Percentiles rank a stretch among this genome's conserved stretches.
Conservation (phyloP, 2,113 vertebrate genomes). For the Hoplias malabaricus region DNA sequence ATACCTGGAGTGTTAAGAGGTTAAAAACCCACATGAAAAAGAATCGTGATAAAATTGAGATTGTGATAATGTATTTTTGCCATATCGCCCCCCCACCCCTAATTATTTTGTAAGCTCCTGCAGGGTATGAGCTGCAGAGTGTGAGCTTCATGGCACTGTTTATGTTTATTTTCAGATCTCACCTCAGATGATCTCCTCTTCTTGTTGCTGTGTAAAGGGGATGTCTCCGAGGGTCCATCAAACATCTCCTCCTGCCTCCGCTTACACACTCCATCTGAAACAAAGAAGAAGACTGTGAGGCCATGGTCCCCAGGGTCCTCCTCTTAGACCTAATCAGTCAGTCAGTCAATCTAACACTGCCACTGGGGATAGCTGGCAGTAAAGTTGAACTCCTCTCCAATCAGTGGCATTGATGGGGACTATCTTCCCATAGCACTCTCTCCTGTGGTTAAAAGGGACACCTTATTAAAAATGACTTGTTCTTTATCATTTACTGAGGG, state of each 20-base stretch:
- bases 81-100: too few species aligned
- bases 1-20: too few species aligned
- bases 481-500: too few species aligned
- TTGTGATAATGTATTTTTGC: too few species aligned
- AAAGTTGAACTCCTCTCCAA: conserved; percentile 15
- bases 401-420: conserved; percentile 13
- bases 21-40: too few species aligned
- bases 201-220: conserved; percentile 64
- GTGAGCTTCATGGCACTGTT: conserved; percentile 45
- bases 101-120: too few species aligned
- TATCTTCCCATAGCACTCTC: not conserved
- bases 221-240: conserved; percentile 56
- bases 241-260: conserved; percentile 70
- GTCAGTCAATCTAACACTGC: not conserved
- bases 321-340: not conserved
- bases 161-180: conserved; percentile 63
- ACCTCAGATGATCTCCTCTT: conserved; percentile 72
- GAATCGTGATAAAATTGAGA: too few species aligned
- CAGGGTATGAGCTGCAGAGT: not conserved
- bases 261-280: conserved; percentile 69
- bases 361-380: not conserved
- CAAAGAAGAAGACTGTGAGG: conserved; percentile 3
- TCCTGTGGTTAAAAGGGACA: too few species aligned
- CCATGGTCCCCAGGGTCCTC: not conserved
- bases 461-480: too few species aligned